Conservation (phyloP, 2,113 vertebrate species). For the Antigone vipio region DNA sequence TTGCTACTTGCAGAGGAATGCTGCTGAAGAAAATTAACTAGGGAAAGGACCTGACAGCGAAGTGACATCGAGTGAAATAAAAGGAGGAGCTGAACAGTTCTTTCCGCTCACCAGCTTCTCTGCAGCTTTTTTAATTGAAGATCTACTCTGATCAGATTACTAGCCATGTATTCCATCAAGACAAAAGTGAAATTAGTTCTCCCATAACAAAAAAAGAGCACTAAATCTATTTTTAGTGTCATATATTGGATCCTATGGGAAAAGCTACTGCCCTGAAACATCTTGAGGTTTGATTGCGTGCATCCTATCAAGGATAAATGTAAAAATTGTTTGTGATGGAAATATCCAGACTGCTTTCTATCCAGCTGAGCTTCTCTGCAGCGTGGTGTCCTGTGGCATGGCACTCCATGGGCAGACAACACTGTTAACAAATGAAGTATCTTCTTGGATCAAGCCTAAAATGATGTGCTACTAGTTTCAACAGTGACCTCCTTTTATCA, state of each 20-base stretch:
- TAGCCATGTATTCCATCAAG: neutral
- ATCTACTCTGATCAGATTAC: neutral
- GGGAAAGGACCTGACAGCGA: neutral
- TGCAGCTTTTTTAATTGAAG: neutral
- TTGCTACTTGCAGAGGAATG: neutral
- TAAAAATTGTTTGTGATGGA: neutral
- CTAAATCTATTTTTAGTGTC: neutral
- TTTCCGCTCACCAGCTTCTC: neutral
- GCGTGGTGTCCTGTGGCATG: neutral
- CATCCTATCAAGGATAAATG: neutral
- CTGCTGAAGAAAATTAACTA: neutral
- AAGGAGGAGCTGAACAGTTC: neutral
- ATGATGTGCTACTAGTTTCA: neutral
- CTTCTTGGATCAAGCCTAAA: neutral
- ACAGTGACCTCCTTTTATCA: neutral
- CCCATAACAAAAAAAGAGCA: neutral
- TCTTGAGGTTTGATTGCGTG: neutral
- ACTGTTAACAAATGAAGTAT: neutral
- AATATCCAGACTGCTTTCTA: neutral
- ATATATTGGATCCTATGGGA: neutral
- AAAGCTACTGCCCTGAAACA: slow-evolving; percentile 4
- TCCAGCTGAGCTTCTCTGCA: neutral
- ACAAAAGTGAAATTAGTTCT: neutral
- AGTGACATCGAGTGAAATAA: neutral
- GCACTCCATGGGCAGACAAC: neutral